phyloP scores from a whole-genome alignment of 2,797 vertebrate genomes.

The Cephalopachus bancanus region DNA sequence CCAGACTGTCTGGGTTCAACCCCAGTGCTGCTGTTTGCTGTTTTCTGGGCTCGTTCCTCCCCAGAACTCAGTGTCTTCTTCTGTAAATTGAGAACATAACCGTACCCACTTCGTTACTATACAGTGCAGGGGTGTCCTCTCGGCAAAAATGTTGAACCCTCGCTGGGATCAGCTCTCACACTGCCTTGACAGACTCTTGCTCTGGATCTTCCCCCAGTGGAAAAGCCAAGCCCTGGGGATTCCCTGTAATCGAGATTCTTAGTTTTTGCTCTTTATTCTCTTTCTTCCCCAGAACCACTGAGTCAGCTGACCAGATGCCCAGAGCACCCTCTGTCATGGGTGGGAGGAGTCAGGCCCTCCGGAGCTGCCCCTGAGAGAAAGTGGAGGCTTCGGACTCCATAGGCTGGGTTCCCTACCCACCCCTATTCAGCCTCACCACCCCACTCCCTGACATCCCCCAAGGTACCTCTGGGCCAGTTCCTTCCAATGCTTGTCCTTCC shows the following conservation, averaged over 20 bases:
- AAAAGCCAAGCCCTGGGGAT: not conserved
- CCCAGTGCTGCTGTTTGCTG: not conserved
- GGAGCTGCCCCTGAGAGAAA: not conserved
- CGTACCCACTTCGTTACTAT: not conserved
- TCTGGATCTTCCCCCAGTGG: not conserved
- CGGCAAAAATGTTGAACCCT: not conserved
- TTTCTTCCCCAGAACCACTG: not conserved
- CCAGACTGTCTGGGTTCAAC: not conserved
- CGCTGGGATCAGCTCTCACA: rapidly evolving
- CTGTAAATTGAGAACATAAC: too few relatives aligned
- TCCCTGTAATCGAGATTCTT: not conserved
- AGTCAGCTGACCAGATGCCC: not conserved
- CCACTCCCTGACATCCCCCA: not conserved
- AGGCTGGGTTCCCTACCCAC: not conserved
- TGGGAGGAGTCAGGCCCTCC: not conserved
- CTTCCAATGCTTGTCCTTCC: not conserved
- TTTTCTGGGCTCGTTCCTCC: not conserved
- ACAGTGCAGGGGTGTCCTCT: not conserved
- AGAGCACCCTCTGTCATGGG: not conserved
- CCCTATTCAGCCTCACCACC: too few relatives aligned
- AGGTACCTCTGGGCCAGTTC: not conserved
- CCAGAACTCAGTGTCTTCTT: not conserved
- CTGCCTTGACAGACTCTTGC: not conserved
- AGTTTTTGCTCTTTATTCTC: not conserved
- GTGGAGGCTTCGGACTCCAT: not conserved